Base-by-base conservation (phyloP, 1,140 invertebrate genomes). In the Oryctes rhinoceros region DNA sequence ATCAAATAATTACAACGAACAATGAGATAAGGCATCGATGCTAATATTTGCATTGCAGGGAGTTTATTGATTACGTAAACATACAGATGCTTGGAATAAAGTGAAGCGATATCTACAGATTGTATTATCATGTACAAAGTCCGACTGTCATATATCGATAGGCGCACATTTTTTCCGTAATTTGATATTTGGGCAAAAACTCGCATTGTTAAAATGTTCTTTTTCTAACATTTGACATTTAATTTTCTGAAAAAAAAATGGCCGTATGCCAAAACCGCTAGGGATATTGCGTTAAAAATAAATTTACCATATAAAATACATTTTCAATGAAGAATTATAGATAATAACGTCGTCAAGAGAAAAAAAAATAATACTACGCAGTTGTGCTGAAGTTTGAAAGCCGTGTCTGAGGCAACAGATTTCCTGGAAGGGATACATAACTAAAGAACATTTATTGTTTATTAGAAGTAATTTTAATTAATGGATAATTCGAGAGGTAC, bases 231-330 rank as follows among this genome's bases (percentile, higher is more conserved):
- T 53, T 15, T 18, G 49, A 44, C 13, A 18, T 53, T 15, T 53
- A 3, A 7, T 67, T 35, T 67, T 67, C 18, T 0, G 20, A 18
- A 67, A 67, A 67, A 67, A 62, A 67, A 67, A 67, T 67, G 65
- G 65, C 65, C 20, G 30, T 5, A 2, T 67, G 65, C 65, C 65
- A 67, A 67, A 11, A 24, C 1, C 30, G 30, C 30, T 18, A 53
- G 49, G 49, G 13, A 53, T 13, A 53, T 30, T 53, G 65, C 65
- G 30, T 24, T 67, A 67, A 30, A 67, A 67, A 67, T 67, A 67
- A 30, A 30, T 67, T 67, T 67, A 4, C 65, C 13, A 67, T 67
- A 67, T 18, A 35, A 24, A 35, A 30, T 67, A 67, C 9, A 18
- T 67, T 30, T 67, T 35, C 65, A 67, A 67, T 67, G 18, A 67